These are phyloP conservation scores for Baryphthengus martii DNA, from an alignment of 2,113 vertebrate genomes.

Conservation along the genomic window DNA sequence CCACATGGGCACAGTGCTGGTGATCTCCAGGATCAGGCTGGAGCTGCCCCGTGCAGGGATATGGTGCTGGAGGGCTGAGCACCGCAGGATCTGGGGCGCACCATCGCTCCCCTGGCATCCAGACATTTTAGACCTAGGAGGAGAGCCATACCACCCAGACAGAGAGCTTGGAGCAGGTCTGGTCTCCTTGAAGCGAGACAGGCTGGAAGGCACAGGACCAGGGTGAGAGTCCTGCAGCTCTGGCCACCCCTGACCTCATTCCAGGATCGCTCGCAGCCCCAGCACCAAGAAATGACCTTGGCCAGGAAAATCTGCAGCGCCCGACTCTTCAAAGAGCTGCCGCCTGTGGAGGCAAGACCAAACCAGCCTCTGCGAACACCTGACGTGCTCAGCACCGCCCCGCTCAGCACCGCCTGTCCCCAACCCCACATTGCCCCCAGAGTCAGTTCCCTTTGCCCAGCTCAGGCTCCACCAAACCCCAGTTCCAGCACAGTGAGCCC, in stretches of 20 bases:
- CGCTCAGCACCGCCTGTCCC: not conserved
- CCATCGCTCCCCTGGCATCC: not conserved
- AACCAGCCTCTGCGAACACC: not conserved
- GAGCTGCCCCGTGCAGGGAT: not conserved
- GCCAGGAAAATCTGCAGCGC: not conserved
- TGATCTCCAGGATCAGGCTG: not conserved
- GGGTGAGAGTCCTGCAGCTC: not conserved
- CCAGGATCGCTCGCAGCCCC: rapidly evolving
- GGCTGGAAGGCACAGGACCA: not conserved
- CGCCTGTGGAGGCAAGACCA: rapidly evolving
- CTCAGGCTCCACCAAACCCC: not conserved
- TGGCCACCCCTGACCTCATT: rapidly evolving
- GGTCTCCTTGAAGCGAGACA: not conserved
- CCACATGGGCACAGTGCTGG: rapidly evolving
- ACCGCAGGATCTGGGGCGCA: not conserved
- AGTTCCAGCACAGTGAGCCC: rapidly evolving
- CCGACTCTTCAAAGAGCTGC: not conserved
- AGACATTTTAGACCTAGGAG: not conserved
- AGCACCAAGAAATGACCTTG: not conserved
- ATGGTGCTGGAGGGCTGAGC: rapidly evolving
- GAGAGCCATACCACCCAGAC: not conserved
- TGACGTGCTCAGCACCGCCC: rapidly evolving
- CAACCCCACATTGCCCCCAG: not conserved
- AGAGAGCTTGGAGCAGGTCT: not conserved
- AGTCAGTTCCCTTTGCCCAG: rapidly evolving